Conservation (phyloP, 2,888 invertebrate species). For the Bombylius discolor region DNA sequence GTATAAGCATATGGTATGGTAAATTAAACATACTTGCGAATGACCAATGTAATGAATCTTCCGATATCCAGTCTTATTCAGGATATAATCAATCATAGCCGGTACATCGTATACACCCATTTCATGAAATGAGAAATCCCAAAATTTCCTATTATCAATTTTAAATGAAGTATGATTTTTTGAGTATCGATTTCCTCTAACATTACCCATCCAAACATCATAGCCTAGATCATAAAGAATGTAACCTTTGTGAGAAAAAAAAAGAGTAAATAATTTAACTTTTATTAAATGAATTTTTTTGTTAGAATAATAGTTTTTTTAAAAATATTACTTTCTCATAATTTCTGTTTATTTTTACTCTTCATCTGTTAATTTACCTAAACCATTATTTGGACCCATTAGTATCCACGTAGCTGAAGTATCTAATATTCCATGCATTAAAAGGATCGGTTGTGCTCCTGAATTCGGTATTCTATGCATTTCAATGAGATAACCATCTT, state of each 20-base stretch:
- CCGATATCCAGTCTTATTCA: constrained; percentile 29
- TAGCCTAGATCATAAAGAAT: constrained; percentile 13
- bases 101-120: constrained; percentile 43
- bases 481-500: constrained; percentile 65
- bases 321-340: too few species aligned
- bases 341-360: too few species aligned
- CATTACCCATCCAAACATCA: constrained; percentile 20
- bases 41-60: constrained; percentile 45
- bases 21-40: constrained; percentile 27
- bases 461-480: constrained; percentile 54
- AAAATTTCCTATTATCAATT: constrained; percentile 20
- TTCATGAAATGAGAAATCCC: constrained; percentile 39
- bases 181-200: constrained; percentile 18
- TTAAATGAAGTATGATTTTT: constrained; percentile 9
- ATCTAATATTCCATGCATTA: constrained; percentile 61
- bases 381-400: constrained; percentile 51
- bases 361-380: constrained; percentile 39
- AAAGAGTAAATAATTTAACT: not conserved
- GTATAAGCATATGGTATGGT: too few species aligned
- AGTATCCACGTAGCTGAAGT: constrained; percentile 64
- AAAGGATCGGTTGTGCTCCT: constrained; percentile 38
- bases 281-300: not conserved
- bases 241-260: not conserved
- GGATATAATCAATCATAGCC: constrained; percentile 40
- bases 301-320: too few species aligned